Evolutionary conservation across 1,140 invertebrate species (phyloP).

Genomic region (Drosophila lini): DNA sequence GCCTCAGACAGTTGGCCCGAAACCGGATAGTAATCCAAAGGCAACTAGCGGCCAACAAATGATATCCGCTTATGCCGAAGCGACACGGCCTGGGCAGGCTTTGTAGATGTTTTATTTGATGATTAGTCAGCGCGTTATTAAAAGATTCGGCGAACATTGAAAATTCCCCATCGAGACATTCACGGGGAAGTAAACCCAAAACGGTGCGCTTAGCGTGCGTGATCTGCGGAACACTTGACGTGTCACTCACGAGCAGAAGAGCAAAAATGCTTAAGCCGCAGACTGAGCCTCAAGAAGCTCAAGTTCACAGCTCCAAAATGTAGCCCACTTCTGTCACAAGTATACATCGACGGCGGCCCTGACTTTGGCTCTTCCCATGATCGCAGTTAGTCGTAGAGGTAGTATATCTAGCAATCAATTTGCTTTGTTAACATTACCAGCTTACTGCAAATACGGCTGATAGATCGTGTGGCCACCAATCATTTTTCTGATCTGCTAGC

Average conservation of each 20-base stretch:
- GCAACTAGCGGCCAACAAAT: slow-evolving; percentile 47
- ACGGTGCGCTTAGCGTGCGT: slow-evolving; percentile 16
- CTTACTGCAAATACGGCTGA: slow-evolving; percentile 21
- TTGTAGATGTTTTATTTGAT: slow-evolving; percentile 22
- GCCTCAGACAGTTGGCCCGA: slow-evolving; percentile 31
- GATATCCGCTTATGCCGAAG: slow-evolving; percentile 62
- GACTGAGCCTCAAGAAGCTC: slow-evolving; percentile 27
- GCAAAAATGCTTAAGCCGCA: slow-evolving; percentile 17
- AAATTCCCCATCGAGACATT: slow-evolving; percentile 28
- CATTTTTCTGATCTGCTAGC: slow-evolving; percentile 25
- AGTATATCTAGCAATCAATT: slow-evolving; percentile 30
- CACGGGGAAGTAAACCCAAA: slow-evolving; percentile 18
- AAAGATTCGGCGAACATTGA: slow-evolving; percentile 41
- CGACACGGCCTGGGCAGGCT: neutral
- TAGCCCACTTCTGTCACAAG: slow-evolving; percentile 31
- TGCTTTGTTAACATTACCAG: slow-evolving; percentile 27
- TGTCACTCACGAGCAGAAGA: slow-evolving; percentile 30
- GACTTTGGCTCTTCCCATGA: slow-evolving; percentile 50
- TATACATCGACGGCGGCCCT: slow-evolving; percentile 27
- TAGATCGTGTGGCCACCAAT: slow-evolving; percentile 31
- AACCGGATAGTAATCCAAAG: slow-evolving; percentile 68
- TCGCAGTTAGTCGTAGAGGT: neutral
- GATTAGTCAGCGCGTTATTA: slow-evolving; percentile 66
- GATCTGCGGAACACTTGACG: slow-evolving; percentile 10
- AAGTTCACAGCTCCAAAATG: slow-evolving; percentile 31